Evolutionary conservation across 1,140 invertebrate genomes (phyloP), one percentile per base, ranked within the genome.

Genomic region (Physella acuta): DNA sequence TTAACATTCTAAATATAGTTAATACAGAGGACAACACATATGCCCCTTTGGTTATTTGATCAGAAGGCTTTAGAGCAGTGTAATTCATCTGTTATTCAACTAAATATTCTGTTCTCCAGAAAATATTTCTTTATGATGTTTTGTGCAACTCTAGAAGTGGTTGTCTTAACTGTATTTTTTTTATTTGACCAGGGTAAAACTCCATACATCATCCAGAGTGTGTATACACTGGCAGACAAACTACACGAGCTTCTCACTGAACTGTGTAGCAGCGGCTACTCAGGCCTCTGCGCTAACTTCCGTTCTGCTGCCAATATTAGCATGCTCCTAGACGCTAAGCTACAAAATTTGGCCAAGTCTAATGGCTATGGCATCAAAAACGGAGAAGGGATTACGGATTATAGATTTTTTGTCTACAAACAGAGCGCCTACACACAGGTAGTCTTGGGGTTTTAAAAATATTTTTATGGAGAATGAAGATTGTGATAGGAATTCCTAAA

Each of bases 201-300:
- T 26, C 58, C 71, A 20, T 79, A 73, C 67, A 65, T 76, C 8
- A 78, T 83, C 2, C 68, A 74, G 61, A 71, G 78, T 17, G 73
- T 82, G 3, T 75, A 78, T 51, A 60, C 73, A 3, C 68, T 75
- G 33, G 76, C 77, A 0, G 53, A 63, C 3, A 79, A 77, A 2
- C 34, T 82, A 5, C 71, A 80, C 60, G 53, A 69, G 24, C 73
- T 75, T 1, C 31, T 83, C 5, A 53, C 55, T 28, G 56, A 75
- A 0, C 53, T 70, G 28, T 83, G 82, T 73, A 77, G 74, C 3
- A 63, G 3, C 16, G 68, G 59, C 53, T 76, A 79, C 44, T 73
- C 60, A 52, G 75, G 75, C 8, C 39, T 81, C 1, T 83, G 82
- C 64, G 59, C 75, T 36, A 36, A 70, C 14, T 81, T 78, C 71